Evolutionary conservation across 2,888 invertebrate species (phyloP).

Genomic region (Dromius quadrimaculatus): DNA sequence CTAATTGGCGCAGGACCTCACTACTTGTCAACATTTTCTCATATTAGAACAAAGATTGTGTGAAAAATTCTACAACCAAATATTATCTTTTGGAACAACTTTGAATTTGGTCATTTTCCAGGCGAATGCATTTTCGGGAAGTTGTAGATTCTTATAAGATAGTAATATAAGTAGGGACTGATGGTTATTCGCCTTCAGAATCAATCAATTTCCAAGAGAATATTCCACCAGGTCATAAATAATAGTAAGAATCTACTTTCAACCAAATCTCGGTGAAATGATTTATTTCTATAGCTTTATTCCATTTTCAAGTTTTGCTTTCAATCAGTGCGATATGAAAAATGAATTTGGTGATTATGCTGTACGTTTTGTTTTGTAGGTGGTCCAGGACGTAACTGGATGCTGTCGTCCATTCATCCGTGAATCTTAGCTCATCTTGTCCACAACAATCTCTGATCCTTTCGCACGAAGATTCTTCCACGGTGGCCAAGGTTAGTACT

Average conservation of each 20-base stretch:
- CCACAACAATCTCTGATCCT: neutral
- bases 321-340: slow-evolving; percentile 3
- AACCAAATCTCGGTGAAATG: neutral
- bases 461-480: slow-evolving; percentile 43
- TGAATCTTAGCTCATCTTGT: slow-evolving; percentile 20
- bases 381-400: slow-evolving; percentile 35
- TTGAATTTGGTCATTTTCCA: slow-evolving; percentile 11
- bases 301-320: neutral
- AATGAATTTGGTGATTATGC: neutral
- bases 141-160: slow-evolving; percentile 30
- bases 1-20: too few species aligned
- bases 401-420: slow-evolving; percentile 16
- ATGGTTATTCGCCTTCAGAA: slow-evolving; percentile 37
- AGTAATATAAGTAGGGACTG: slow-evolving; percentile 40
- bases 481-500: slow-evolving; percentile 27
- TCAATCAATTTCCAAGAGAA: slow-evolving; percentile 22
- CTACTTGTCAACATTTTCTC: too few species aligned
- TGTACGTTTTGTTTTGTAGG: slow-evolving; percentile 34
- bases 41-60: too few species aligned
- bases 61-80: too few species aligned
- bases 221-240: too few species aligned
- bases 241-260: too few species aligned
- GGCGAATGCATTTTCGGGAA: slow-evolving; percentile 4
- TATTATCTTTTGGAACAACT: too few species aligned
- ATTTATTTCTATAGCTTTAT: neutral